Evolutionary conservation across 2,888 invertebrate genomes (phyloP).

Genomic region (Rhaphigaster nebulosa): DNA sequence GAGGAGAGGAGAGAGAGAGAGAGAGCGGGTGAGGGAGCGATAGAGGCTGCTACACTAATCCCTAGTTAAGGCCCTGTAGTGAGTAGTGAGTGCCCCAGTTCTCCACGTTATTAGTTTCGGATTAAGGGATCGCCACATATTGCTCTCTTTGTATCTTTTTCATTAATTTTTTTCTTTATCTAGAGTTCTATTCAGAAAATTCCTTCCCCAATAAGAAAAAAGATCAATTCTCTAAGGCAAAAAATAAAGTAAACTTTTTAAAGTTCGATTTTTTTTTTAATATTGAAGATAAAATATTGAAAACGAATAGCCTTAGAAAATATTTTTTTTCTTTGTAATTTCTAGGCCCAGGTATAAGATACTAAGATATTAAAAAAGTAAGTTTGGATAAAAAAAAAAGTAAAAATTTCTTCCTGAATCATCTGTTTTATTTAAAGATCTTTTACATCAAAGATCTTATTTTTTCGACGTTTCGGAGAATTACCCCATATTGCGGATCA

Average conservation of each 20-base stretch:
- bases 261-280: constrained; percentile 24
- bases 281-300: neutral
- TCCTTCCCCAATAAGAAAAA: neutral
- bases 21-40: too few relatives aligned
- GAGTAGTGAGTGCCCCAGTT: constrained; percentile 28
- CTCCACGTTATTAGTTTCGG: constrained; percentile 28
- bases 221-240: neutral
- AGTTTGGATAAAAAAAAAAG: too few relatives aligned
- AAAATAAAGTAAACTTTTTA: neutral
- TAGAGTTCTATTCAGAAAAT: neutral
- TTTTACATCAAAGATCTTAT: too few relatives aligned
- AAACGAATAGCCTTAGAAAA: neutral
- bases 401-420: too few relatives aligned
- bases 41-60: neutral
- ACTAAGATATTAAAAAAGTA: too few relatives aligned
- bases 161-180: constrained; percentile 40
- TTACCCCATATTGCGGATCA: too few relatives aligned
- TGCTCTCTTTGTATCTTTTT: constrained; percentile 41
- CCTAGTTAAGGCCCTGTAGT: constrained; percentile 7
- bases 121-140: constrained; percentile 37
- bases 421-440: too few relatives aligned
- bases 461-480: too few relatives aligned
- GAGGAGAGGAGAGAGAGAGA: too few relatives aligned
- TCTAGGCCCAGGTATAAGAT: too few relatives aligned
- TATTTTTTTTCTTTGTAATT: neutral